Percentiles rank a stretch among this genome's conserved stretches.
Evolutionary conservation across 1,140 invertebrate species (phyloP).

Genomic region (Heliconius hewitsoni): DNA sequence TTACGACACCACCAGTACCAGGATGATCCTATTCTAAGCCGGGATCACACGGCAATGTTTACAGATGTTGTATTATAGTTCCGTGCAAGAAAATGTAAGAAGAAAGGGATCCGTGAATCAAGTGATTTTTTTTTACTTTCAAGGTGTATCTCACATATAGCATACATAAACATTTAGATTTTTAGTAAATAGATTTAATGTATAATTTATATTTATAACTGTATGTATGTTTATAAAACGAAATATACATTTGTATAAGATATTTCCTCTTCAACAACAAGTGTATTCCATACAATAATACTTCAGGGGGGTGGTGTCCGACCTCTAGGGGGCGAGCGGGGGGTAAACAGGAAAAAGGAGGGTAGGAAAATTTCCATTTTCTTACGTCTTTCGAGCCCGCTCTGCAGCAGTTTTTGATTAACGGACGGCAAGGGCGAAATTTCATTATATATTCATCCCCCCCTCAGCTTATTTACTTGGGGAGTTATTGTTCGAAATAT

Average conservation of each 20-base stretch:
- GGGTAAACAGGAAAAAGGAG: conserved; percentile 78
- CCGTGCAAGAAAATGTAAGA: not conserved
- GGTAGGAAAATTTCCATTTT: conserved; percentile 81
- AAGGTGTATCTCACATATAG: too few relatives aligned
- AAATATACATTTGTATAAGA: too few relatives aligned
- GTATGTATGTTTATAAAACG: too few relatives aligned
- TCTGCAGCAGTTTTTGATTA: conserved; percentile 80
- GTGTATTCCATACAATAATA: conserved; percentile 42
- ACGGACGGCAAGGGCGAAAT: conserved; percentile 76
- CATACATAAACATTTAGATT: too few relatives aligned
- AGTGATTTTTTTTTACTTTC: not conserved
- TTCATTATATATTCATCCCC: conserved; percentile 79
- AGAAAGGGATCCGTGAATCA: not conserved
- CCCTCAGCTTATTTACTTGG: conserved; percentile 72
- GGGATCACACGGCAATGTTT: too few relatives aligned
- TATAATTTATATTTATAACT: too few relatives aligned
- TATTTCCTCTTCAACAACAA: conserved; percentile 16
- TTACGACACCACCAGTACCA: too few relatives aligned
- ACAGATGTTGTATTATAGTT: not conserved
- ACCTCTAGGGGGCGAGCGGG: conserved; percentile 60
- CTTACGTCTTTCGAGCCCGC: conserved; percentile 73
- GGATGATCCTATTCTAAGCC: too few relatives aligned
- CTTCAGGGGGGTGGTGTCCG: conserved; percentile 65
- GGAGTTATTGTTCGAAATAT: conserved; percentile 47
- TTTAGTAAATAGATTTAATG: too few relatives aligned